Base-by-base conservation (phyloP, 2,797 vertebrate genomes). In the Catharus ustulatus region DNA sequence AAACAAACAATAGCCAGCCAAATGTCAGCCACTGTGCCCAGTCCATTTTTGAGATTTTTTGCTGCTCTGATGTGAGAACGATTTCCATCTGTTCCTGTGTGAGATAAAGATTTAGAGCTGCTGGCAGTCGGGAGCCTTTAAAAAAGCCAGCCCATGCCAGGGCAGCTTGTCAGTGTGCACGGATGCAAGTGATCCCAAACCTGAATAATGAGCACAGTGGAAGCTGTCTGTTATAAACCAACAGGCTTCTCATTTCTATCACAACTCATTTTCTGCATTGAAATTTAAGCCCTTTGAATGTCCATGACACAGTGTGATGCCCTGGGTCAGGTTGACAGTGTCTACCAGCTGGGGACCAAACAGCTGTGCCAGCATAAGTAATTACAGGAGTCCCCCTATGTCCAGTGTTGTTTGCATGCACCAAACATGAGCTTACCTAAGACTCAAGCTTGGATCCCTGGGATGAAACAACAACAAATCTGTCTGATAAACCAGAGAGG, bases 81-180 rank as follows among this genome's bases (percentile, higher is more conserved):
- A 96, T 95, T 95, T 95, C 95, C 94, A 94, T 95, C 89, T 96
- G 95, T 81, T 93, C 89, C 64, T 73, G 23, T 66, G 82, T n/a
- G 68, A 90, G 61, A 87, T 78, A 80, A 95, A 90, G 78, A 89
- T 78, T 93, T 90, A 91, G 48, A 83, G 45, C 26, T 79, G 34
- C 36, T 81, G 73, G n/a, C 83, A 74, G 27, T 26, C 9, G 52
- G 51, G 27, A 93, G 22, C 22, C 54, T 82, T 84, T 78, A 46
- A 90, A 96, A 95, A 82, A 74, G 43, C 18, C 54, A 84, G 32
- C 18, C 42, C 63, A n/a, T 78, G 67, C 81, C 77, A 91, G 40
- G 9, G 43, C 14, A 5, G 27, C n/a, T 87, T 87, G 64, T 91
- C 81, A 59, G 57, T 13, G 4, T 36, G 45, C n/a, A 36, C 2